phyloP scores from a whole-genome alignment of 2,113 vertebrate genomes.

The Rhabdomys dilectus region DNA sequence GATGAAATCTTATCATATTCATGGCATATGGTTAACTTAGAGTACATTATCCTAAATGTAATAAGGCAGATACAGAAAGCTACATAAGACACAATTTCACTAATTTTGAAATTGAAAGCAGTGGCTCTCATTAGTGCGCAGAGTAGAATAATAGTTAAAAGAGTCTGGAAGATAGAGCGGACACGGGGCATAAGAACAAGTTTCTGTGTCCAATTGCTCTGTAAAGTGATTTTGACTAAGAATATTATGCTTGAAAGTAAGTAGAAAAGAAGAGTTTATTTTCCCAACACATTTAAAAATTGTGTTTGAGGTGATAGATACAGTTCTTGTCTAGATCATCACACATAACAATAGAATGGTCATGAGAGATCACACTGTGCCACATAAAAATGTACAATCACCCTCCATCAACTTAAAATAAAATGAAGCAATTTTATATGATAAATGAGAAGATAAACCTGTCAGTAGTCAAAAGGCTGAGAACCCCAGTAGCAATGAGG shows the following conservation, averaged over 20 bases:
- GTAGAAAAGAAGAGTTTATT: not conserved
- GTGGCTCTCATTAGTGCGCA: not conserved
- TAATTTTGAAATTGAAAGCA: no score
- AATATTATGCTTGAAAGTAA: not conserved
- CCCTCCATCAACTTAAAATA: not conserved
- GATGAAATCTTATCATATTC: not conserved
- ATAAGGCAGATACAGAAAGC: not conserved
- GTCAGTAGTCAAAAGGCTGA: not conserved
- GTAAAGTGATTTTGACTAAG: not conserved
- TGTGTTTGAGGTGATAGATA: not conserved
- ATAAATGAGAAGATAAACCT: slow-evolving; percentile 44
- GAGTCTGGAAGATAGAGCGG: not conserved
- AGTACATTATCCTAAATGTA: not conserved
- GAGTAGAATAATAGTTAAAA: not conserved
- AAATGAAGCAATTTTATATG: not conserved
- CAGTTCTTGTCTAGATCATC: not conserved
- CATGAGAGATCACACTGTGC: not conserved
- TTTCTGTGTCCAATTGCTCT: not conserved
- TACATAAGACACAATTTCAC: not conserved
- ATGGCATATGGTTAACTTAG: not conserved
- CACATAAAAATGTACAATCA: not conserved
- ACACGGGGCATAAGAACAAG: not conserved
- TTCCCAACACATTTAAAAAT: not conserved
- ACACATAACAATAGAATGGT: not conserved
- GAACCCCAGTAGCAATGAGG: slow-evolving; percentile 7